Base-by-base conservation (phyloP, 2,888 invertebrate genomes). In the Catocala fraxini region DNA sequence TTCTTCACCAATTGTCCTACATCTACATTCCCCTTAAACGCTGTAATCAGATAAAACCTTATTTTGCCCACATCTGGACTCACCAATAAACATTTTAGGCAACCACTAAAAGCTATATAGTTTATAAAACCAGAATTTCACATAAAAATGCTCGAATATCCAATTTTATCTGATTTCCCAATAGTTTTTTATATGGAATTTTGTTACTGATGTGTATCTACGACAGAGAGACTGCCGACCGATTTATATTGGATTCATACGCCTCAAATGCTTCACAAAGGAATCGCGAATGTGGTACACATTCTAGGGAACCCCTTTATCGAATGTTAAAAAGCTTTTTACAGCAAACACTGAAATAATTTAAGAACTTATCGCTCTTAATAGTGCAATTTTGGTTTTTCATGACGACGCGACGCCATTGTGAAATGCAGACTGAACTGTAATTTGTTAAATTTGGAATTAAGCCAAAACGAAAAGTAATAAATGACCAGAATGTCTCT, bases 241-340 rank as follows among this genome's bases (percentile, higher is more conserved):
- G 76, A 77, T 85, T 82, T 78, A 82, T 88, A 89, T 89, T 86
- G 86, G 82, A 86, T 88, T 86, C 84, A 85, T 83, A 83, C 83
- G 84, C 82, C 83, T 77, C 82, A 76, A 74, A 79, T 73, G 65
- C 68, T 75, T 63, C 74, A 81, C 83, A 87, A 86, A 87, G 84
- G 77, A 73, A 75, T 75, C 76, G 75, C 65, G 70, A 79, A 77
- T 77, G 75, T 61, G 68, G 69, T 76, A 77, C 71, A 81, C 73
- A 79, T 84, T 82, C 71, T 73, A 55, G 51, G 51, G 25, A 62
- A 65, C 68, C 70, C 25, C 65, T 74, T 70, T 70, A 65, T 68
- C 54, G 64, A 62, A 73, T 64, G 59, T 49, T 54, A 63, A 63
- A 68, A 70, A 65, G 66, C 56, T 63, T 69, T 74, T 71, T 69